Evolutionary conservation across 2,797 vertebrate genomes (phyloP).

Genomic region (Onychomys torridus): DNA sequence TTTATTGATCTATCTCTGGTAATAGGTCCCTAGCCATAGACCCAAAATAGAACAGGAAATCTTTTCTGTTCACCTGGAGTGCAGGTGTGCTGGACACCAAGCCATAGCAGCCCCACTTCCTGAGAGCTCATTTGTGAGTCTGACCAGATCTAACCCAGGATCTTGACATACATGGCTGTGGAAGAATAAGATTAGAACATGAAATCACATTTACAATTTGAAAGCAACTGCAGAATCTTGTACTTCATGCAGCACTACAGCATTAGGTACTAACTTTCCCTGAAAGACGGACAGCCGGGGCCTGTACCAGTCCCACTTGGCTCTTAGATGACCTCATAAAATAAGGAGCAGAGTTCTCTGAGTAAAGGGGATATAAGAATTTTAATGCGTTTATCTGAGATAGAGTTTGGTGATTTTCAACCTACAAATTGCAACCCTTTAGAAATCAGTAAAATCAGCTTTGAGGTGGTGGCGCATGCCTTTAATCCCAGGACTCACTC

Average conservation of each 20-base stretch:
- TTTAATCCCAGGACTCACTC: not conserved
- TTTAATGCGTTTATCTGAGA: not conserved
- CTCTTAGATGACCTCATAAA: not conserved
- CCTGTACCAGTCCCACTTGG: not conserved
- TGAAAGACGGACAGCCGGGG: not conserved
- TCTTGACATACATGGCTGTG: not conserved
- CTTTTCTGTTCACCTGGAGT: not conserved
- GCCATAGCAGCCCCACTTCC: rapidly evolving
- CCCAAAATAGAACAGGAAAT: not conserved
- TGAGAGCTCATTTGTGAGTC: not conserved
- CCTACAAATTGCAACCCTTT: not conserved
- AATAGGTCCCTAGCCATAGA: not conserved
- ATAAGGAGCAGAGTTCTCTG: not conserved
- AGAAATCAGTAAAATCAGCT: not conserved
- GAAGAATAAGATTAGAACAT: not conserved
- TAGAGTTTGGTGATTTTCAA: constrained; percentile 14
- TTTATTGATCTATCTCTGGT: not conserved
- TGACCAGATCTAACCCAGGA: not conserved
- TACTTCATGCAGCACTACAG: not conserved
- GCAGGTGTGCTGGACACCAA: not conserved
- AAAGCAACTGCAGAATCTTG: not conserved
- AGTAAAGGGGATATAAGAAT: not conserved
- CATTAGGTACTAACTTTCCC: not conserved
- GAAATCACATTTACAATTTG: not conserved
- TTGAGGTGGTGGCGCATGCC: not conserved